A percentile compares a stretch with the other conserved stretches of the same genome.
Evolutionary conservation across 2,888 invertebrate genomes (phyloP).

Genomic region (Gisinianus flammeolus): DNA sequence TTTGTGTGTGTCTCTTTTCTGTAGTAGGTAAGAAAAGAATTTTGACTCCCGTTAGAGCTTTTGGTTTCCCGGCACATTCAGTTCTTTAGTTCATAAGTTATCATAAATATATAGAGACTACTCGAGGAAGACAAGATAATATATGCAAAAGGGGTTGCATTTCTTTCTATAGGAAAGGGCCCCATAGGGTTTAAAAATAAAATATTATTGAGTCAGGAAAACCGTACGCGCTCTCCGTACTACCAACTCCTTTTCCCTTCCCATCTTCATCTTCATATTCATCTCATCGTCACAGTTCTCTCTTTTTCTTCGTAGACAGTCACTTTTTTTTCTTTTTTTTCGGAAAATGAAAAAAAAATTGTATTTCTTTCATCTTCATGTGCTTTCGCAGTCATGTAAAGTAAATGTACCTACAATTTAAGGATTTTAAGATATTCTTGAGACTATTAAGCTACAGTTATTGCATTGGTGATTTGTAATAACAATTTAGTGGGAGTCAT

Average conservation of each 20-base stretch:
- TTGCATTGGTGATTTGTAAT: too few relatives aligned
- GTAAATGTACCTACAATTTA: too few relatives aligned
- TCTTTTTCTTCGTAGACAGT: neutral
- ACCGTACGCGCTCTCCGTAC: neutral
- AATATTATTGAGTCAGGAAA: slow-evolving; percentile 17
- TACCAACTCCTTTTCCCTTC: neutral
- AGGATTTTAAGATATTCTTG: too few relatives aligned
- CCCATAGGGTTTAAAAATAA: slow-evolving; percentile 31
- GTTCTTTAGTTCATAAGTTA: neutral
- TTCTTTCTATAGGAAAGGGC: neutral
- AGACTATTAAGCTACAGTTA: too few relatives aligned
- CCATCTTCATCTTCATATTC: neutral
- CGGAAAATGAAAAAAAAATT: neutral
- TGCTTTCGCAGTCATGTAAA: too few relatives aligned
- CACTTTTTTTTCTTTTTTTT: neutral
- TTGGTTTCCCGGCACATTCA: too few relatives aligned
- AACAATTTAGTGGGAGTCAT: too few relatives aligned
- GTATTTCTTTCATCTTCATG: too few relatives aligned
- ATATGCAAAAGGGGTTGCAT: slow-evolving; percentile 20
- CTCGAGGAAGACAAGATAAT: neutral
- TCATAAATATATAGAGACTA: neutral
- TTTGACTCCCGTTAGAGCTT: too few relatives aligned
- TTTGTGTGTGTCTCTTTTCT: too few relatives aligned
- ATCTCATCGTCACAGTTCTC: neutral
- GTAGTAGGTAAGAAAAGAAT: too few relatives aligned